Base-by-base conservation (phyloP, 2,888 invertebrate genomes). In the Euplagia quadripunctaria region DNA sequence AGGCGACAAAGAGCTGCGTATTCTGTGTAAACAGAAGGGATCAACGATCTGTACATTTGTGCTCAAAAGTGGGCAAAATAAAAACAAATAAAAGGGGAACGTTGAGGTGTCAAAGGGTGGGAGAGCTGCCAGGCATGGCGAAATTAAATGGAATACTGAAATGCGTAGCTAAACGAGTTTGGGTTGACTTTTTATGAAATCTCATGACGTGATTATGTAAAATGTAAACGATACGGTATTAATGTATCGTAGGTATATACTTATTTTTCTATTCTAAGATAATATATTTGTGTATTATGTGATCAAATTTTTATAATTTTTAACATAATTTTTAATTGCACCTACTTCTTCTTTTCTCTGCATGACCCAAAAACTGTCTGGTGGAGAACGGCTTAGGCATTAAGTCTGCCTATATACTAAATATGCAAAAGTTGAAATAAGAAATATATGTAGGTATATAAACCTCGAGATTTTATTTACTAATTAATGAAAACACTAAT, bases 61-160 rank as follows among this genome's bases (percentile, higher is more conserved):
- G 68, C 20, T 68, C 68, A 68, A 55, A 68, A 61, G 16, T 65
- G 52, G 70, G 11, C 61, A 72, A 41, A 58, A 67, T 63, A 71
- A 69, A 69, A 71, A 67, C 58, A 83, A 73, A 78, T 74, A 68
- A 64, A 72, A 78, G 64, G 51, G 64, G 68, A 71, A 46, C 78
- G 72, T 73, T 8, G 70, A 68, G 66, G 72, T 69, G 61, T 65
- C 61, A 46, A 73, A 74, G 65, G 72, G 75, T 67, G n/a, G 16
- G 12, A 3, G 16, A 64, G 12, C 31, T 61, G 46, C 61, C 55
- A 11, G 12, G 72, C 20, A 42, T 61, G 69, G 69, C 31, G 17
- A 69, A 77, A 46, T 75, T 82, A 73, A 75, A 74, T 73, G 58
- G 77, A 75, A 80, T 73, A 70, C 64, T 73, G 51, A 64, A 82